Evolutionary conservation across 2,888 invertebrate species (phyloP).

Genomic region (Rhorus exstirpatorius): DNA sequence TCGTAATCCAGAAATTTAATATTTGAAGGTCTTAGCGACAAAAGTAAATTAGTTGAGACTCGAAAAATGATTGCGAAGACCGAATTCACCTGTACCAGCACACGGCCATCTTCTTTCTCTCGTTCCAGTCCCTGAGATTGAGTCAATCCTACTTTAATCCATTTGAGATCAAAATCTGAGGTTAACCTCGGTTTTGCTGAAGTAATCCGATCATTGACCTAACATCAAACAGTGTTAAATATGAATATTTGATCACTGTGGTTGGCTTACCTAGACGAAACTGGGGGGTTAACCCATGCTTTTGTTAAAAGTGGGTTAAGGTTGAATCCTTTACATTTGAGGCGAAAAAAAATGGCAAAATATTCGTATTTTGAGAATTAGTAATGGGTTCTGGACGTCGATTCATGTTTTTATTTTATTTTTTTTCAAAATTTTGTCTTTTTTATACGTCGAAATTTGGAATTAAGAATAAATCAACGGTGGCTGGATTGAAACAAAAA

Average conservation of each 20-base stretch:
- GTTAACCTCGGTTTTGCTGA: background rate
- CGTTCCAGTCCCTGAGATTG: background rate
- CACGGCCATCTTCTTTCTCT: background rate
- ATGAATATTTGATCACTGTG: background rate
- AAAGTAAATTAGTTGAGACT: background rate
- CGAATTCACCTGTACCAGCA: background rate
- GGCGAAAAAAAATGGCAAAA: too few relatives aligned
- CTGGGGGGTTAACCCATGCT: background rate
- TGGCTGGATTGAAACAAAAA: background rate
- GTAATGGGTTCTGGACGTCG: background rate
- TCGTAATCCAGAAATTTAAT: background rate
- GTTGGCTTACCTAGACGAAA: background rate
- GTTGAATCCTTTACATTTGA: too few relatives aligned
- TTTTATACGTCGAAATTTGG: background rate
- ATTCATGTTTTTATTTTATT: background rate
- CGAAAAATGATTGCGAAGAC: background rate
- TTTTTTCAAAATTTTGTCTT: background rate
- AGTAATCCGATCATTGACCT: background rate
- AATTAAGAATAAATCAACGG: too few relatives aligned
- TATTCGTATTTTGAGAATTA: too few relatives aligned
- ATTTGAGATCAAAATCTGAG: background rate
- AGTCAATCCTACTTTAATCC: background rate
- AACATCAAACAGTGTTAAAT: background rate
- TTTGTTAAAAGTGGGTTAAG: too few relatives aligned
- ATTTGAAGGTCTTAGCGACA: background rate